Evolutionary conservation across 1,140 invertebrate species (phyloP).

Genomic region (Anastrepha ludens): DNA sequence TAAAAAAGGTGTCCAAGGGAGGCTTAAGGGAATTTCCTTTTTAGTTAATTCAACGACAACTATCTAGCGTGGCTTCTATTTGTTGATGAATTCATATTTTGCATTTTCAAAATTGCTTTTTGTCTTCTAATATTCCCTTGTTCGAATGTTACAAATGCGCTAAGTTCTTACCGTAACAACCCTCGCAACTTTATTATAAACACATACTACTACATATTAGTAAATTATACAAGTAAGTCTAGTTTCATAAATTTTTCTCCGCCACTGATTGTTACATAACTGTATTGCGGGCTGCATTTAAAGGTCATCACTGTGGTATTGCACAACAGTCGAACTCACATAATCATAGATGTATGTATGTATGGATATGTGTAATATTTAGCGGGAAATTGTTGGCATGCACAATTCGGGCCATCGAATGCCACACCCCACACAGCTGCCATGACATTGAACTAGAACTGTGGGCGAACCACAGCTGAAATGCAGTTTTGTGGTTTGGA

Average conservation of each 20-base stretch:
- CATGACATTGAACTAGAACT: conserved; percentile 42
- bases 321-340: background rate
- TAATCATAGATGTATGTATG: background rate
- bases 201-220: too few relatives aligned
- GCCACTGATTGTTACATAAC: background rate
- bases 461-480: background rate
- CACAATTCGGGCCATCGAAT: background rate
- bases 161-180: too few relatives aligned
- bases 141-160: too few relatives aligned
- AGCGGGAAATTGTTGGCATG: background rate
- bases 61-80: too few relatives aligned
- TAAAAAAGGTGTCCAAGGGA: too few relatives aligned
- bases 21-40: too few relatives aligned
- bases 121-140: too few relatives aligned
- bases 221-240: too few relatives aligned
- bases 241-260: background rate
- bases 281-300: background rate
- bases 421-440: background rate
- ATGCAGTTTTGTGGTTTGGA: conserved; percentile 21
- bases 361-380: background rate
- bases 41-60: too few relatives aligned
- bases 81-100: too few relatives aligned
- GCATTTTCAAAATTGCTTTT: too few relatives aligned
- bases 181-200: too few relatives aligned
- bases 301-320: background rate